These are phyloP conservation scores for Parambassis ranga DNA, from an alignment of 2,797 vertebrate species.

Conservation along the genomic window DNA sequence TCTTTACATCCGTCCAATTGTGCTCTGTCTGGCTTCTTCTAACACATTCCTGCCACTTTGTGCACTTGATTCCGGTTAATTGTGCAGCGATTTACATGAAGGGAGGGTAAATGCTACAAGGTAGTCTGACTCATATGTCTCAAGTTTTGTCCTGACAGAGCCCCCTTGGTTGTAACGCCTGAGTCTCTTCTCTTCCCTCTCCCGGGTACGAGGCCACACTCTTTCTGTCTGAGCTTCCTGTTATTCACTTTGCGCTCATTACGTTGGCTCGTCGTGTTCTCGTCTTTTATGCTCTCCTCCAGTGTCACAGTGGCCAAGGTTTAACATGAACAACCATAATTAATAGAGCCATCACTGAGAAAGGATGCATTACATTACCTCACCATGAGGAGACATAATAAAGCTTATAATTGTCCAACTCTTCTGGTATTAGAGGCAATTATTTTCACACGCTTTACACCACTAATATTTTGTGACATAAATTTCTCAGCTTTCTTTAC, in stretches of 20 bases:
- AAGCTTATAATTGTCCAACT: neutral
- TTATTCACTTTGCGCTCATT: neutral
- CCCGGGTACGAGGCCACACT: slow-evolving; percentile 6
- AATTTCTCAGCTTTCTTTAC: neutral
- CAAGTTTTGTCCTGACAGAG: neutral
- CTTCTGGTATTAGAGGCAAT: neutral
- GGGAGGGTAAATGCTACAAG: slow-evolving; percentile 2
- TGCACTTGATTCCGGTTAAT: neutral
- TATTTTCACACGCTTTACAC: neutral
- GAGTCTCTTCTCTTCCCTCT: neutral
- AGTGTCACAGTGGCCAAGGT: neutral
- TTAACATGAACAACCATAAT: neutral
- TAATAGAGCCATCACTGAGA: neutral
- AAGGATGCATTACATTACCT: neutral
- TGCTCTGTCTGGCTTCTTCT: neutral
- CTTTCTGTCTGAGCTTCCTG: neutral
- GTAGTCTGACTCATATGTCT: slow-evolving; percentile 14
- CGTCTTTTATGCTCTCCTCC: neutral
- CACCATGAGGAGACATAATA: neutral
- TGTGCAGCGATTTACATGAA: slow-evolving; percentile 12
- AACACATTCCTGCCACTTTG: slow-evolving; percentile 9
- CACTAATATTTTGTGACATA: neutral
- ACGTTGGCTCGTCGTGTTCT: neutral
- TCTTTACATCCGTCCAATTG: neutral
- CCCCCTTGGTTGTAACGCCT: neutral